Conservation (phyloP, 2,113 vertebrate genomes). For the Balaeniceps rex region DNA sequence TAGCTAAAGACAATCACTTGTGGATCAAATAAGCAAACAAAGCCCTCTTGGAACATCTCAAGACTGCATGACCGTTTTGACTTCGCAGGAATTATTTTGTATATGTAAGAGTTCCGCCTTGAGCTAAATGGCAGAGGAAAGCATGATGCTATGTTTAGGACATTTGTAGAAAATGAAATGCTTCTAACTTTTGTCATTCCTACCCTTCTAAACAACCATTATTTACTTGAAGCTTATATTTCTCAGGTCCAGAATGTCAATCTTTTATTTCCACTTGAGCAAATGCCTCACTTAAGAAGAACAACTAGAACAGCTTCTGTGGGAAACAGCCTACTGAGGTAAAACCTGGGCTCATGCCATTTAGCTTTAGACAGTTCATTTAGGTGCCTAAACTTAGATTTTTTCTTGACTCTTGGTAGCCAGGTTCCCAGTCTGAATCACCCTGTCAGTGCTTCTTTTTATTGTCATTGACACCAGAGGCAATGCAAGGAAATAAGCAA, state of each 20-base stretch:
- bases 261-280: slow-evolving; percentile 15
- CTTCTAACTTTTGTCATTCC: slow-evolving; percentile 38
- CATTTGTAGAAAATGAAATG: background rate
- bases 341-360: background rate
- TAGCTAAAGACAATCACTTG: background rate
- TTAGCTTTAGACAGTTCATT: background rate
- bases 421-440: background rate
- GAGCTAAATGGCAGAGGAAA: slow-evolving; percentile 24
- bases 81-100: slow-evolving; percentile 20
- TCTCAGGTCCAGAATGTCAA: slow-evolving; percentile 16
- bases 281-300: background rate
- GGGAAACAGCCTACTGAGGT: background rate
- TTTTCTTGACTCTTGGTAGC: background rate
- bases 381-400: background rate
- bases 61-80: background rate
- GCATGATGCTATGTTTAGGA: background rate
- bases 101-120: background rate
- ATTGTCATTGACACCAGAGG: background rate
- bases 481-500: background rate
- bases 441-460: background rate
- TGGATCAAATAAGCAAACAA: background rate
- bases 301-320: background rate
- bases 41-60: background rate
- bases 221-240: slow-evolving; percentile 3
- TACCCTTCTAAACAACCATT: slow-evolving; percentile 12